These are phyloP conservation scores for Apamea anceps DNA, from an alignment of 2,888 invertebrate species.

Conservation along the genomic window DNA sequence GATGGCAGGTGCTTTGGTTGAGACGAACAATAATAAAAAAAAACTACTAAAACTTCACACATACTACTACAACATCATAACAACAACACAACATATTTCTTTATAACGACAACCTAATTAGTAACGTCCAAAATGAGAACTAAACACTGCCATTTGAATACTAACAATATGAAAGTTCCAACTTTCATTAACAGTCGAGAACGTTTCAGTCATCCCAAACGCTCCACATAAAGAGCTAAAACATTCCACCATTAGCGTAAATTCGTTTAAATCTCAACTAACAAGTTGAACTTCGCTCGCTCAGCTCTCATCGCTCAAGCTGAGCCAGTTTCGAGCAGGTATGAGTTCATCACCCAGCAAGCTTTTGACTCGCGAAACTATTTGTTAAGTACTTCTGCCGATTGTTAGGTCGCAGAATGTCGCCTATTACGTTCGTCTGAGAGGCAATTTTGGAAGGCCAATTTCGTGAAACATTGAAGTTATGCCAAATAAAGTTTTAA, in stretches of 20 bases:
- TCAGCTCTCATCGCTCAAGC: conserved; percentile 58
- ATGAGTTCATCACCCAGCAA: conserved; percentile 66
- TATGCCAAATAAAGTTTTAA: conserved; percentile 55
- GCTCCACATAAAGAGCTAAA: conserved; percentile 57
- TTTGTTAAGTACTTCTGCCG: conserved; percentile 66
- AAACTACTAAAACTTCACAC: no score
- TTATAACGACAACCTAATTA: neutral
- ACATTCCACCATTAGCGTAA: conserved; percentile 53
- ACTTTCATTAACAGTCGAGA: conserved; percentile 55
- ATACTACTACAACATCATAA: neutral
- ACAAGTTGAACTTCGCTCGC: conserved; percentile 62
- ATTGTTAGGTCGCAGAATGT: conserved; percentile 63
- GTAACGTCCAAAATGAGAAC: neutral
- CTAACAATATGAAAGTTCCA: conserved; percentile 45
- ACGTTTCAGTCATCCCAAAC: conserved; percentile 41
- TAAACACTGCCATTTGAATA: conserved; percentile 16
- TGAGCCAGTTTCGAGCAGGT: conserved; percentile 63
- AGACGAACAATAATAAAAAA: no score
- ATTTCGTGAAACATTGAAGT: conserved; percentile 64
- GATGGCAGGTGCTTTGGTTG: no score
- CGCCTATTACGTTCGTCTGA: conserved; percentile 58
- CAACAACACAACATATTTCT: neutral
- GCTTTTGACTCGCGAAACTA: conserved; percentile 67
- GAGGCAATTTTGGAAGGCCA: conserved; percentile 55
- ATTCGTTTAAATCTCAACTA: conserved; percentile 65